A percentile compares a stretch with the other conserved stretches of the same genome.
Conservation (phyloP, 2,888 invertebrate species). For the Perizoma flavofasciatum region DNA sequence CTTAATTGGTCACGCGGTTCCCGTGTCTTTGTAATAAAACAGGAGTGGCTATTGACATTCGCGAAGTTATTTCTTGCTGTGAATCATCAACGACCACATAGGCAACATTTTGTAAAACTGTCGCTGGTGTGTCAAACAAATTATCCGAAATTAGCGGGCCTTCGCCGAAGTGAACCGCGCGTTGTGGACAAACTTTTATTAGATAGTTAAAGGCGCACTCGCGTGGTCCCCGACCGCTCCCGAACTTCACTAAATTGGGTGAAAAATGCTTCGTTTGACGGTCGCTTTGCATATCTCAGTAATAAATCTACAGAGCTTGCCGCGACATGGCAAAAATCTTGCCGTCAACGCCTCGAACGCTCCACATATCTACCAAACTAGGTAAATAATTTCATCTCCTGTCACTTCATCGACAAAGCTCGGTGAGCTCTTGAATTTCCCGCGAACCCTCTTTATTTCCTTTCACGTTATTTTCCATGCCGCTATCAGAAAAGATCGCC, state of each 20-base stretch:
- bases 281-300: slow-evolving; percentile 62
- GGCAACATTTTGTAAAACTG: slow-evolving; percentile 49
- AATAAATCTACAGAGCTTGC: slow-evolving; percentile 59
- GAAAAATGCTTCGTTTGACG: slow-evolving; percentile 65
- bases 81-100: slow-evolving; percentile 47
- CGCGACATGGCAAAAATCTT: slow-evolving; percentile 43
- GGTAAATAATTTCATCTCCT: slow-evolving; percentile 49
- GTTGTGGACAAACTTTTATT: slow-evolving; percentile 60
- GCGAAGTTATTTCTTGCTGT: slow-evolving; percentile 51
- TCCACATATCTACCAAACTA: slow-evolving; percentile 41
- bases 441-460: slow-evolving; percentile 42
- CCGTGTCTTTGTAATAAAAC: slow-evolving; percentile 37
- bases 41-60: slow-evolving; percentile 46
- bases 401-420: slow-evolving; percentile 38
- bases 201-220: slow-evolving; percentile 42
- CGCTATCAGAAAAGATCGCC: slow-evolving; percentile 57
- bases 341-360: slow-evolving; percentile 33
- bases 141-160: slow-evolving; percentile 50
- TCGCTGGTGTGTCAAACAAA: slow-evolving; percentile 55
- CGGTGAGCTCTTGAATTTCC: slow-evolving; percentile 32
- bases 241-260: slow-evolving; percentile 61
- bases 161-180: slow-evolving; percentile 46
- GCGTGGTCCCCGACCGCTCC: slow-evolving; percentile 45
- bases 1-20: slow-evolving; percentile 70
- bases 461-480: slow-evolving; percentile 50